phyloP scores from a whole-genome alignment of 30 jellyfish, hydroid and myxozoan genomes.

The Turritopsis rubra region DNA sequence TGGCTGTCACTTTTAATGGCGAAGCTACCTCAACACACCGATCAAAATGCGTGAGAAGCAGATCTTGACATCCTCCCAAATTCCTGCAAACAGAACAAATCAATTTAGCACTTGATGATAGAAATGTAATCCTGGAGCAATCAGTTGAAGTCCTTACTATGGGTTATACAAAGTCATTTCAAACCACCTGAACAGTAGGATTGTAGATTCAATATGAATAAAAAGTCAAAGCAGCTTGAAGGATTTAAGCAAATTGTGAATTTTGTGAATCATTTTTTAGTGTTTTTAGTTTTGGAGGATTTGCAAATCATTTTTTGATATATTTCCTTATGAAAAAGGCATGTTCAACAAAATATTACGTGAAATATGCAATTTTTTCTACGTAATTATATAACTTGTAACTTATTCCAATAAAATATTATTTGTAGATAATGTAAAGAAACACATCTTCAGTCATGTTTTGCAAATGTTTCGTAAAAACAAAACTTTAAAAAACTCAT shows the following conservation, averaged over 20 bases:
- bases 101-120: background rate
- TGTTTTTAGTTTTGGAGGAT: background rate
- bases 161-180: background rate
- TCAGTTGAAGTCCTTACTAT: background rate
- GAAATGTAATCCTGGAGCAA: background rate
- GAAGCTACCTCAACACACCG: constrained; percentile 47
- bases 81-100: constrained; percentile 34
- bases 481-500: too few species aligned
- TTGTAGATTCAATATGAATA: too few species aligned
- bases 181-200: background rate
- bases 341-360: background rate
- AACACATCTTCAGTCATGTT: too few species aligned
- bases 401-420: too few species aligned
- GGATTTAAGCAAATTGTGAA: background rate
- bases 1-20: constrained; percentile 48
- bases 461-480: too few species aligned
- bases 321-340: background rate
- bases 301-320: background rate
- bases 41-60: constrained; percentile 70
- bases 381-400: too few species aligned
- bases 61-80: constrained; percentile 39
- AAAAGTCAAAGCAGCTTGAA: background rate
- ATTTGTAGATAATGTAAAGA: too few species aligned
- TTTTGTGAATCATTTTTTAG: background rate
- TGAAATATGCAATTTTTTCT: too few species aligned